Conservation (phyloP, 2,113 vertebrate genomes). For the Pleuronectes platessa region DNA sequence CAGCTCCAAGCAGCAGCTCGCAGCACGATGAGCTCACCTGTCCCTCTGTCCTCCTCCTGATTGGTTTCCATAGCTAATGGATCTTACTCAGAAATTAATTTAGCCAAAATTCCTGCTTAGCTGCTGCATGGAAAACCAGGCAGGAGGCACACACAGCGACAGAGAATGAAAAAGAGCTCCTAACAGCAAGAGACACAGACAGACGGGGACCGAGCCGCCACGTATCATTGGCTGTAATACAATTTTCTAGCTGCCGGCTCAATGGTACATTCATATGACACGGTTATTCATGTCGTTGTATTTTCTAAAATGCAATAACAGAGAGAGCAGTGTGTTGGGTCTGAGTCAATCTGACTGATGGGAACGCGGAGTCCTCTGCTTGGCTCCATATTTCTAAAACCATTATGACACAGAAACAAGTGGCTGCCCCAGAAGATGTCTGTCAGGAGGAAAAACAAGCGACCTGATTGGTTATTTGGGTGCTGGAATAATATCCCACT, state of each 20-base stretch:
- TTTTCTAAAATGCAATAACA: slow-evolving; percentile 54
- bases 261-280: slow-evolving; percentile 49
- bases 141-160: slow-evolving; percentile 14
- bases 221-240: slow-evolving; percentile 57
- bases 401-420: slow-evolving; percentile 17
- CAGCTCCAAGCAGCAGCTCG: slow-evolving; percentile 36
- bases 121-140: neutral
- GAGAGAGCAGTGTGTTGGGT: slow-evolving; percentile 33
- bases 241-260: slow-evolving; percentile 62
- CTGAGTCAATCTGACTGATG: slow-evolving; percentile 54
- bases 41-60: slow-evolving; percentile 13
- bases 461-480: slow-evolving; percentile 6
- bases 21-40: slow-evolving; percentile 9
- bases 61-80: slow-evolving; percentile 30
- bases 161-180: neutral
- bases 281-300: slow-evolving; percentile 58
- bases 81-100: slow-evolving; percentile 50
- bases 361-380: neutral
- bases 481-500: slow-evolving; percentile 14
- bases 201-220: slow-evolving; percentile 31
- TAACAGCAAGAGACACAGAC: slow-evolving; percentile 19
- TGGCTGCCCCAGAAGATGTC: slow-evolving; percentile 14
- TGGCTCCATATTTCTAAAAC: neutral
- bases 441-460: slow-evolving; percentile 18
- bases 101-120: slow-evolving; percentile 22